These are phyloP conservation scores for Xerus rutilus DNA, from an alignment of 2,797 vertebrate species.

Conservation along the genomic window DNA sequence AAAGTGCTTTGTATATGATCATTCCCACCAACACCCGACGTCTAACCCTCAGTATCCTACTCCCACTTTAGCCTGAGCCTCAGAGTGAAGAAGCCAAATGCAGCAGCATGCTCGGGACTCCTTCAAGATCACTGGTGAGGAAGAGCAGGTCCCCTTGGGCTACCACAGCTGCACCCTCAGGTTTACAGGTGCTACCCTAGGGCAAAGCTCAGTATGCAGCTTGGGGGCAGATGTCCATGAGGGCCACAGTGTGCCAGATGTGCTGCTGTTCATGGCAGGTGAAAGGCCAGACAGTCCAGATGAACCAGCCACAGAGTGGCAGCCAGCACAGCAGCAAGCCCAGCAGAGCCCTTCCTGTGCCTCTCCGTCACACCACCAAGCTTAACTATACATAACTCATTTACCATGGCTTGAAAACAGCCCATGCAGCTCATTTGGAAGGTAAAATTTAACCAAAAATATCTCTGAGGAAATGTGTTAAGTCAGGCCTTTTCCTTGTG, in stretches of 20 bases:
- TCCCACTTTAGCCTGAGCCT: constrained; percentile 77
- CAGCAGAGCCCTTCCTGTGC: background rate
- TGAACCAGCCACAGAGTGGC: constrained; percentile 55
- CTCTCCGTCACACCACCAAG: background rate
- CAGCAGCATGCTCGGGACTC: constrained; percentile 78
- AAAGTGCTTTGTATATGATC: constrained; percentile 40
- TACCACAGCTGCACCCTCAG: constrained; percentile 79
- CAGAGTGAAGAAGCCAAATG: constrained; percentile 80
- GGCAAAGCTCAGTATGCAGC: constrained; percentile 60
- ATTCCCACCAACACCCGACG: constrained; percentile 17
- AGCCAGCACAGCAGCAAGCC: constrained; percentile 40
- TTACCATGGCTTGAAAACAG: constrained; percentile 74
- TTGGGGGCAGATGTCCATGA: constrained; percentile 72
- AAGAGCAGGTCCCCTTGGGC: constrained; percentile 78
- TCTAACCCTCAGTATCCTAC: background rate
- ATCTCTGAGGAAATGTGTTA: constrained; percentile 67
- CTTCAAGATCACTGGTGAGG: constrained; percentile 89
- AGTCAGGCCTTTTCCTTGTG: constrained; percentile 77
- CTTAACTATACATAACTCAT: constrained; percentile 30
- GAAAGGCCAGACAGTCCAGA: constrained; percentile 63
- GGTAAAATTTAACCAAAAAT: constrained; percentile 72
- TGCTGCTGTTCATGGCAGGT: constrained; percentile 70
- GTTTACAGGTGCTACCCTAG: constrained; percentile 78
- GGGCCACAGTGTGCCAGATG: constrained; percentile 65
- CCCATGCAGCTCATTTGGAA: constrained; percentile 77